A percentile compares a stretch with the other conserved stretches of the same genome.
Evolutionary conservation across 2,113 vertebrate species (phyloP).

Genomic region (Leucopsar rothschildi): DNA sequence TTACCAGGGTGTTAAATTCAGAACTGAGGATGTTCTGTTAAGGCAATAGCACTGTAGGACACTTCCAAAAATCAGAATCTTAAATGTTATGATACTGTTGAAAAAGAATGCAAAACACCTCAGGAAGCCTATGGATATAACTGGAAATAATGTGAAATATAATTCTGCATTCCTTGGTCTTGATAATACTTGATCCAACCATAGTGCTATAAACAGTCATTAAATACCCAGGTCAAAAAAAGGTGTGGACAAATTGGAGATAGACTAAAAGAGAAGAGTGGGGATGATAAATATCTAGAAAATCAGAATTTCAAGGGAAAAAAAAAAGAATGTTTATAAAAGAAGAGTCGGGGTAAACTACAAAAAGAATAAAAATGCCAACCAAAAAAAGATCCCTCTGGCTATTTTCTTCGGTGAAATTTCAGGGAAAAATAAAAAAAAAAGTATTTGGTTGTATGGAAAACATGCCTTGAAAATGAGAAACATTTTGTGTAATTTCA

Average conservation of each 20-base stretch:
- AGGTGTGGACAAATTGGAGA: background rate
- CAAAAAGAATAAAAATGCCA: background rate
- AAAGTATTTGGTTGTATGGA: background rate
- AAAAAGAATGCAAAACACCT: background rate
- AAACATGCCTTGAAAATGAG: slow-evolving; percentile 47
- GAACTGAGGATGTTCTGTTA: background rate
- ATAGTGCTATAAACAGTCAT: no score
- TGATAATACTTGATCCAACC: background rate
- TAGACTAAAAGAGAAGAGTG: background rate
- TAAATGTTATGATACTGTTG: background rate
- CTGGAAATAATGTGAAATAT: background rate
- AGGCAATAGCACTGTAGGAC: background rate
- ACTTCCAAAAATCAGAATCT: background rate
- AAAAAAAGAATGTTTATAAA: background rate
- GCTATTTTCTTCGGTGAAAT: background rate
- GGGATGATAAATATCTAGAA: background rate
- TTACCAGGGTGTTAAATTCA: background rate
- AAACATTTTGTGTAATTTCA: slow-evolving; percentile 53
- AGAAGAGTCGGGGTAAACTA: background rate
- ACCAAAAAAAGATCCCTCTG: background rate
- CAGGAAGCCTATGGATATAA: background rate
- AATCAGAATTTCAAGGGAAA: background rate
- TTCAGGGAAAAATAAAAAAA: background rate
- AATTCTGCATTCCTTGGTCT: background rate
- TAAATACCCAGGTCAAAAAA: background rate